Evolutionary conservation across 2,797 vertebrate species (phyloP).

Genomic region (Ispidina lecontei): DNA sequence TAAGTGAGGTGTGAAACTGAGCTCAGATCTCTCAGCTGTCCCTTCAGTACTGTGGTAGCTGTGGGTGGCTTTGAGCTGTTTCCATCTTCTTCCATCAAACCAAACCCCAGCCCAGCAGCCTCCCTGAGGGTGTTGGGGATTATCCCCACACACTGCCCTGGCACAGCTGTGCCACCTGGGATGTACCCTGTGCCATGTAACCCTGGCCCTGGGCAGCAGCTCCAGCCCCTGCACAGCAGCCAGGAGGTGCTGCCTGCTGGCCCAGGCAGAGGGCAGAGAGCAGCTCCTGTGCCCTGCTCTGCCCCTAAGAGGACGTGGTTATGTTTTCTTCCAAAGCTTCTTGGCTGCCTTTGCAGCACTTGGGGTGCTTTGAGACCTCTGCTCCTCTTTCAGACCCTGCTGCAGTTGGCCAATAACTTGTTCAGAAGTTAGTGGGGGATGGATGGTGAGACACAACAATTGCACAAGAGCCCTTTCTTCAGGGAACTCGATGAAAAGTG

Average conservation of each 20-base stretch:
- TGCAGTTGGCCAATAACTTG: constrained; percentile 39
- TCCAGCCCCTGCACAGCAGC: not conserved
- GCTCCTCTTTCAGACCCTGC: not conserved
- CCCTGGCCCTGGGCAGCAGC: too few species aligned
- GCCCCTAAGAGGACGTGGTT: not conserved
- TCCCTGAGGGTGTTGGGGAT: too few species aligned
- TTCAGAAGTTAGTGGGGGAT: constrained; percentile 41
- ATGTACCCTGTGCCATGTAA: too few species aligned
- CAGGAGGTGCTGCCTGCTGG: not conserved
- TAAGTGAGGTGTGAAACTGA: not conserved
- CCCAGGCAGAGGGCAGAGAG: not conserved
- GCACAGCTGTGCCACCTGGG: too few species aligned
- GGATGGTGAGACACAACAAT: constrained; percentile 18
- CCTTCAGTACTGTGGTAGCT: rapidly evolving
- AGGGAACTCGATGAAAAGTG: not conserved
- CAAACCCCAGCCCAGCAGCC: too few species aligned
- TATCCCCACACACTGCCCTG: too few species aligned
- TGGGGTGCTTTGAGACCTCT: constrained; percentile 7
- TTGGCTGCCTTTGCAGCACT: not conserved
- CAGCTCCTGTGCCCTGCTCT: not conserved
- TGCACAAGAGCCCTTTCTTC: not conserved
- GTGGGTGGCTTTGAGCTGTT: not conserved
- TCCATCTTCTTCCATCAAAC: not conserved
- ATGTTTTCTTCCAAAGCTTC: not conserved
- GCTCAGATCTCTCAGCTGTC: not conserved